Base-by-base conservation (phyloP, 2,888 invertebrate genomes). In the Drosophila anomelani region DNA sequence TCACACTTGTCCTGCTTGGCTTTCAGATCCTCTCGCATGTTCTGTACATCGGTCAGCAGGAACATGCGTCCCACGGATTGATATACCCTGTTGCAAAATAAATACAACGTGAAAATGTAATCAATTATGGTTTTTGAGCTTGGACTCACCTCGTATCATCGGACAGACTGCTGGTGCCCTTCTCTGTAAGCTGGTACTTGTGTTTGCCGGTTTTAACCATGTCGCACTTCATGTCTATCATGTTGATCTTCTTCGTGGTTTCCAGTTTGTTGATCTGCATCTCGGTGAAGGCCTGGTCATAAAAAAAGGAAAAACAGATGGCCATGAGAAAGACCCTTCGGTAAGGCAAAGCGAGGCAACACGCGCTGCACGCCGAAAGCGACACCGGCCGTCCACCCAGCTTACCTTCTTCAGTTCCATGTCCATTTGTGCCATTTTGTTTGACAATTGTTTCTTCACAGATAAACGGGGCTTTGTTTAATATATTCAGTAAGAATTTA, bases 31-130 rank as follows among this genome's bases (percentile, higher is more conserved):
- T 93, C 91, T 71, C 95, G 94, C 70, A 96, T 94, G 75, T 94
- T 94, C 4, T 93, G 92, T 1, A 95, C 93, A 44, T 95, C 94
- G 32, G 96, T 95, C 36, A 95, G 91, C 7, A 96, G 92, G 91
- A 97, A 97, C 96, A 96, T 96, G 77, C 97, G 94, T 0, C 97
- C 97, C 8, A 97, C 94, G 6, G 96, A 95, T 90, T 91, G 78
- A 56, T 91, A 93, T 0, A 93, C 93, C 58, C 93, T 92, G n/a
- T 1, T 71, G 32, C 7, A 13, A 0, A 12, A 20, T 9, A 34
- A 39, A 8, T 5, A 9, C 8, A 51, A 59, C 4, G 4, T 13
- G 0, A 49, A 54, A 4, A 23, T 3, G 1, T 9, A 26, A 9
- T 23, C 9, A n/a, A 15, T 8, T 9, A 17, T 1, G 4, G 6